These are phyloP conservation scores for Tethya wilhelma DNA, from an alignment of 37 sponge, comb jelly and placozoan species.

Conservation along the genomic window DNA sequence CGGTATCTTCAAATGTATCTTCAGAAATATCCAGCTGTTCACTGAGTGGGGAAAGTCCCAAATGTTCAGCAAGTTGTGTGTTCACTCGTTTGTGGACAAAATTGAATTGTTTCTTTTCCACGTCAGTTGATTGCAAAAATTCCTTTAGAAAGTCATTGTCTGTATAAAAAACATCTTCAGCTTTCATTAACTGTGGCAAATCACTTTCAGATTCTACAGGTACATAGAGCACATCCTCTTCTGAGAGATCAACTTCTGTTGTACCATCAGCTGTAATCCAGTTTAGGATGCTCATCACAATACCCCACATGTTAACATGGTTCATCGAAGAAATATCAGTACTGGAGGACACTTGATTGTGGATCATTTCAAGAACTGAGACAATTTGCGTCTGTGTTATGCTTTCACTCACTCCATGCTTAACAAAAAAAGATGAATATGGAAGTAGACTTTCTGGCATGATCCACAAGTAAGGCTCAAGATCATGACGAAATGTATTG, in stretches of 20 bases:
- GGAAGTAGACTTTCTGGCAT: conserved; percentile 15
- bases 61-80: conserved; percentile 7
- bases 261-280: conserved; percentile 37
- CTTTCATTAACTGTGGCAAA: conserved; percentile 16
- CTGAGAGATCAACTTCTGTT: not conserved
- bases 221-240: conserved; percentile 11
- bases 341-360: not conserved
- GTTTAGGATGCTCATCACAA: conserved; percentile 46
- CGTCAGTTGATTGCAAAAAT: conserved; percentile 4
- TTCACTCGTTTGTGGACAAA: conserved; percentile 23
- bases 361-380: conserved; percentile 22
- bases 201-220: conserved; percentile 25
- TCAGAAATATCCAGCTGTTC: conserved; percentile 46
- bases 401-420: not conserved
- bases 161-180: conserved; percentile 34
- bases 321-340: not conserved
- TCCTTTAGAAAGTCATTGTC: conserved; percentile 35
- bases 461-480: conserved; percentile 47
- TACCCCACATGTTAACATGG: conserved; percentile 23
- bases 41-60: conserved; percentile 42
- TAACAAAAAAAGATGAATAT: not conserved
- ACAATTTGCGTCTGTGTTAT: conserved; percentile 21
- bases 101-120: not conserved
- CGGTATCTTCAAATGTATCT: conserved; percentile 56
- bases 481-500: conserved; percentile 16